phyloP scores from a whole-genome alignment of 2,888 invertebrate species.

The Oithona nana region DNA sequence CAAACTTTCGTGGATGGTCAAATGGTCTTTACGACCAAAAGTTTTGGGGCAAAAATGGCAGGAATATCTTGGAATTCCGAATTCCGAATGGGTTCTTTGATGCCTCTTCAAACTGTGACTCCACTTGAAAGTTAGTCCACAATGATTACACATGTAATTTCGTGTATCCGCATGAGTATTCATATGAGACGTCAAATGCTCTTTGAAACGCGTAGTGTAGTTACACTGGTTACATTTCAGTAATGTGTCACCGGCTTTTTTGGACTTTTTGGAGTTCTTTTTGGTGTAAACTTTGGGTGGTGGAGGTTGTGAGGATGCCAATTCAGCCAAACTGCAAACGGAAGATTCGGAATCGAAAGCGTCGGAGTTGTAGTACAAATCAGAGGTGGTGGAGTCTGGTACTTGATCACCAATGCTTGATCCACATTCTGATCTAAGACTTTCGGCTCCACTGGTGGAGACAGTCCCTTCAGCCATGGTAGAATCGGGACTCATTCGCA shows the following conservation, averaged over 20 bases:
- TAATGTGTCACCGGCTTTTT: slow-evolving; percentile 7
- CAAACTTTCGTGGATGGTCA: slow-evolving; percentile 14
- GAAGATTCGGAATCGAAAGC: slow-evolving; percentile 12
- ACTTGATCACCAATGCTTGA: background rate
- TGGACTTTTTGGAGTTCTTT: slow-evolving; percentile 3
- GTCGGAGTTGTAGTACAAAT: slow-evolving; percentile 15
- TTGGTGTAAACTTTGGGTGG: background rate
- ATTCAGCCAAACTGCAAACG: slow-evolving; percentile 7
- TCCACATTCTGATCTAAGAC: too few relatives aligned
- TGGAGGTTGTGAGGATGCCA: background rate
- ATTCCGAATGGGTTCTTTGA: slow-evolving; percentile 11
- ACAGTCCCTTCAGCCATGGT: background rate
- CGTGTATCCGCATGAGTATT: slow-evolving; percentile 6
- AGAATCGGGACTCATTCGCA: slow-evolving; percentile 15
- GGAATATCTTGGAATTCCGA: background rate
- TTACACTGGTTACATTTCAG: slow-evolving; percentile 13
- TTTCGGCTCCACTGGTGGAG: background rate
- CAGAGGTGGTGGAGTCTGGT: slow-evolving; percentile 14
- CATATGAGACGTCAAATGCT: slow-evolving; percentile 16
- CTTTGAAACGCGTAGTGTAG: slow-evolving; percentile 15
- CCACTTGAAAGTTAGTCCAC: slow-evolving; percentile 17
- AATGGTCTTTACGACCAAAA: slow-evolving; percentile 14
- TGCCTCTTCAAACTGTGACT: slow-evolving; percentile 12
- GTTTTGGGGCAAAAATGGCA: slow-evolving; percentile 13
- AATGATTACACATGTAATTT: slow-evolving; percentile 12